Evolutionary conservation across 2,113 vertebrate genomes (phyloP).

Genomic region (Clarias macrocephalus): DNA sequence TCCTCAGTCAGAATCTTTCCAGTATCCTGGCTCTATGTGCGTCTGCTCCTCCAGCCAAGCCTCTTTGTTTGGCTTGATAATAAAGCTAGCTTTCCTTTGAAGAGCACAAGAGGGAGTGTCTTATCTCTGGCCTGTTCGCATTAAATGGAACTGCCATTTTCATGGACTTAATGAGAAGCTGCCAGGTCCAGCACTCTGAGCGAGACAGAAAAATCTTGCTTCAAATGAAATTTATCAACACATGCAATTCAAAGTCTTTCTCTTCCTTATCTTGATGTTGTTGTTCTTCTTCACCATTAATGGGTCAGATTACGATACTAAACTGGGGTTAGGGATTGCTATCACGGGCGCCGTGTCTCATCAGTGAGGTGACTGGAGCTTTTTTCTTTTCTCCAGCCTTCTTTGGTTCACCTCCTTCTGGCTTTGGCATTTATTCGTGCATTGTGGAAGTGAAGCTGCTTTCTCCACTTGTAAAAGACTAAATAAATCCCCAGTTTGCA

Average conservation of each 20-base stretch:
- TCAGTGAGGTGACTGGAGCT: constrained; percentile 28
- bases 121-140: constrained; percentile 34
- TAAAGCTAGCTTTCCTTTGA: constrained; percentile 22
- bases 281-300: constrained; percentile 3
- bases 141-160: constrained; percentile 33
- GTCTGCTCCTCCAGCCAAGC: constrained; percentile 9
- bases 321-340: background rate
- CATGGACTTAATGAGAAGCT: constrained; percentile 29
- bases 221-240: constrained; percentile 11
- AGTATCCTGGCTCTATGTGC: background rate
- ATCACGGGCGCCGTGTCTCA: constrained; percentile 23
- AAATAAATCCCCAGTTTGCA: constrained; percentile 37
- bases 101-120: constrained; percentile 12
- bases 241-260: background rate
- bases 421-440: constrained; percentile 28
- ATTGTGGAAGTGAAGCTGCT: constrained; percentile 4
- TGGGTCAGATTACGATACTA: constrained; percentile 25
- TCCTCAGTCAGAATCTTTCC: background rate
- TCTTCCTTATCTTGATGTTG: background rate
- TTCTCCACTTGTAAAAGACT: constrained; percentile 26
- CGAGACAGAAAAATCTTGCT: background rate
- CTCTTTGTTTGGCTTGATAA: constrained; percentile 29
- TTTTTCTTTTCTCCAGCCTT: background rate
- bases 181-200: constrained; percentile 4
- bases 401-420: background rate